Base-by-base conservation (phyloP, 2,797 vertebrate genomes). In the Okamejei kenojei region DNA sequence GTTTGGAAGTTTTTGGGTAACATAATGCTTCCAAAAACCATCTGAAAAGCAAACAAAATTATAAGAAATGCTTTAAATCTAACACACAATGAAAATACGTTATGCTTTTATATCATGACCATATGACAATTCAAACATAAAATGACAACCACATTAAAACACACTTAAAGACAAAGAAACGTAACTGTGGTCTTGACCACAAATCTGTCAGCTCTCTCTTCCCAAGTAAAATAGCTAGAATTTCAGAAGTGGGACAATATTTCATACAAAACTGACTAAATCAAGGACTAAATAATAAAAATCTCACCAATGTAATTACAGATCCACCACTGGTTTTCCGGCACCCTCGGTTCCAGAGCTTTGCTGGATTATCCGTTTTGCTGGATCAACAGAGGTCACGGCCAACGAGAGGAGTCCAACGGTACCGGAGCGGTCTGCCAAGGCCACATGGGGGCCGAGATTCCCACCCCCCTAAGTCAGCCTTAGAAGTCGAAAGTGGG, bases 21-120 rank as follows among this genome's bases (percentile, higher is more conserved):
- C 98, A 97, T 95, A 99, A 96, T 93, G 97, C 96, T 96, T 99
- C 99, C 95, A 99, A 98, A 97, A 99, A 99, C 99, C 99, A 99
- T 96, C 99, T 99, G 97, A 94, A 97, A 97, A 93, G 95, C 38
- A 92, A 74, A 76, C 26, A 38, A 35, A 92, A n/a, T 74, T 6
- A 54, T 92, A 35, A 92, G 90, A 74, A 92, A 58, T 38, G 76
- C 71, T 92, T 92, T 35, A 26, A 88, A 88, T 35, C 13, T 19
- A 88, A 88, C 3, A 68, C 17, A 19, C 35, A 17, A 54, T 74
- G 90, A 54, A 54, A 76, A 58, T 54, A 74, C 68, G 26, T 54
- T 54, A 54, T 6, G 6, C 9, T 74, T 21, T 21, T 91, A 38
- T 71, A 76, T 54, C 26, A 74, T 54, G 26, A 92, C 68, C 61